Evolutionary conservation across 2,888 invertebrate species (phyloP), one percentile per base, ranked within the genome.

Genomic region (Ptycholaimellus sp.): DNA sequence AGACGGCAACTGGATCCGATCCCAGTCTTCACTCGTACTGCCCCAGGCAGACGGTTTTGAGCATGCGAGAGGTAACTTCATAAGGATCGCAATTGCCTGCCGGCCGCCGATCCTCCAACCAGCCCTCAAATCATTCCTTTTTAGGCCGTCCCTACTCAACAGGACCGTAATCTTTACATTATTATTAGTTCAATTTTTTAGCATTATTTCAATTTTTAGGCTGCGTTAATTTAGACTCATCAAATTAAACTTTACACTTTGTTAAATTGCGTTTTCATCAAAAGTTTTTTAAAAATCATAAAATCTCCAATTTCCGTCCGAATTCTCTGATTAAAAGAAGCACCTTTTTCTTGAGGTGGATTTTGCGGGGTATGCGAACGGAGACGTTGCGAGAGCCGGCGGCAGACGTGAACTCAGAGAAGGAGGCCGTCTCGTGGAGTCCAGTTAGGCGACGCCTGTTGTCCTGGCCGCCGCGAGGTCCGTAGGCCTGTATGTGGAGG

Each of bases 81-180:
- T 39, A 39, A 11, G 39, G 39, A 22, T 39, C 39, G 6, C 36
- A 38, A 35, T 39, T 36, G 3, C 30, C 16, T 16, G 39, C 22
- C 3, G 39, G 39, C 3, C 39, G 19, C 3, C 39, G 20, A 28
- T 39, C 39, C 22, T 39, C 39, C 18, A 39, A 11, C 22, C 28
- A 30, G 16, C 39, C 39, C 59, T 75, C 30, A 3, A 38, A 17
- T 6, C 14, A 19, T 5, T 19, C 32, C n/a, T n/a, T n/a, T n/a
- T n/a, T n/a, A n/a, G n/a, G n/a, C n/a, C n/a, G n/a, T n/a, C n/a
- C n/a, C n/a, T n/a, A n/a, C n/a, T n/a, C n/a, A n/a, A n/a, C n/a
- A n/a, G n/a, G n/a, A n/a, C n/a, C n/a, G n/a, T n/a, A n/a, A n/a
- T n/a, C n/a, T n/a, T n/a, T n/a, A n/a, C n/a, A n/a, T n/a, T n/a